phyloP scores from a whole-genome alignment of 2,113 vertebrate genomes.

The Chloroceryle aenea region DNA sequence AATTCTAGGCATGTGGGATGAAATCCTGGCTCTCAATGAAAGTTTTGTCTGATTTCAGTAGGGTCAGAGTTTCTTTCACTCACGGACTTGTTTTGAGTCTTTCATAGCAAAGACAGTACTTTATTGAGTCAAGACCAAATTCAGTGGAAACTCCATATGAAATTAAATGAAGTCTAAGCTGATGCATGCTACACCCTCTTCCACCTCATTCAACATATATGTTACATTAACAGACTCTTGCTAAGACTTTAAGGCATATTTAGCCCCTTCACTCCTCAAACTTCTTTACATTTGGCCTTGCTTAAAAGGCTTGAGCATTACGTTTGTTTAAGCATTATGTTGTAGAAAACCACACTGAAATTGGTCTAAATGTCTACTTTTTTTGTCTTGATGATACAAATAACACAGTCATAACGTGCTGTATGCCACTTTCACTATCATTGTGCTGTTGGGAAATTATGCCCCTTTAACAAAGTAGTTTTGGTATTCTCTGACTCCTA shows the following conservation, averaged over 20 bases:
- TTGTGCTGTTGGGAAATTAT: background rate
- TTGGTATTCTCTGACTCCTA: background rate
- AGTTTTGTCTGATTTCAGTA: constrained; percentile 43
- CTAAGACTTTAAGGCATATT: background rate
- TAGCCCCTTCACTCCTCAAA: background rate
- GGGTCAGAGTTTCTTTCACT: constrained; percentile 49
- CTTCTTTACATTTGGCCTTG: background rate
- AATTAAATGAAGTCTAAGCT: constrained; percentile 12
- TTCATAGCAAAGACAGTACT: constrained; percentile 56
- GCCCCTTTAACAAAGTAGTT: background rate
- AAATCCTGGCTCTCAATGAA: constrained; percentile 55
- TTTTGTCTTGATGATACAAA: background rate
- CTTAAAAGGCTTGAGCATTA: background rate
- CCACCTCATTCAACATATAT: background rate
- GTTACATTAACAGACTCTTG: background rate
- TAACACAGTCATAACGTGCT: background rate
- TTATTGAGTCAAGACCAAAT: constrained; percentile 41
- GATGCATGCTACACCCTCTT: background rate
- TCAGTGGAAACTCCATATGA: background rate
- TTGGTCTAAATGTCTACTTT: background rate
- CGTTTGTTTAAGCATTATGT: background rate
- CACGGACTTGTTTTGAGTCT: constrained; percentile 46
- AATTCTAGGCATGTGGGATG: constrained; percentile 54
- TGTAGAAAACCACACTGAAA: background rate
- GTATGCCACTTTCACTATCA: background rate